Evolutionary conservation across 2,113 vertebrate genomes (phyloP).

Genomic region (Pachycephala philippinensis): DNA sequence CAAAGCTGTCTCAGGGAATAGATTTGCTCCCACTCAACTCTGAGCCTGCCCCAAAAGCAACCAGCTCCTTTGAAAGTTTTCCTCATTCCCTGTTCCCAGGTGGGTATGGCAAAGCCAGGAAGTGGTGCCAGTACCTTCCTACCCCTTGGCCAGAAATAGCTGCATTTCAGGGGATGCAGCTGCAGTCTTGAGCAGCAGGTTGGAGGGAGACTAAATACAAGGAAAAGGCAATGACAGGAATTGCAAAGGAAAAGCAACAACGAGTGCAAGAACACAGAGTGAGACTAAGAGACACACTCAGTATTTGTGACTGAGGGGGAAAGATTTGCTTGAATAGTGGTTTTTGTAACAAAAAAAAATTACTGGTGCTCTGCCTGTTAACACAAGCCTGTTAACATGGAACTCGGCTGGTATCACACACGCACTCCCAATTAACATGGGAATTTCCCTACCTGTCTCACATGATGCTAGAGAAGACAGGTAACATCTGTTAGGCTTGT

Average conservation of each 20-base stretch:
- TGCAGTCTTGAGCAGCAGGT: neutral
- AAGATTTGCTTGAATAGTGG: neutral
- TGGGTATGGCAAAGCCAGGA: neutral
- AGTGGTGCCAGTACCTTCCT: neutral
- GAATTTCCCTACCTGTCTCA: neutral
- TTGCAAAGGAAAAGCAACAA: neutral
- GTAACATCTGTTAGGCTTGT: neutral
- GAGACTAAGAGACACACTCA: neutral
- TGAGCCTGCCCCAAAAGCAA: neutral
- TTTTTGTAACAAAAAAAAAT: neutral
- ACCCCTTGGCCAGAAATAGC: neutral
- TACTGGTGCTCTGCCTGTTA: neutral
- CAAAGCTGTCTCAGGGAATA: neutral
- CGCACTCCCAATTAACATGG: fast-evolving
- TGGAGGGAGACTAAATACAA: neutral
- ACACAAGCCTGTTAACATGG: neutral
- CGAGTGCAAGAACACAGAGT: neutral
- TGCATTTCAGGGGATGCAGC: neutral
- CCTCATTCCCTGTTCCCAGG: neutral
- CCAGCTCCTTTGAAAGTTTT: neutral
- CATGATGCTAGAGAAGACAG: neutral
- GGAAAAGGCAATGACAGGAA: neutral
- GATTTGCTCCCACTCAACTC: neutral
- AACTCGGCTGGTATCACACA: fast-evolving
- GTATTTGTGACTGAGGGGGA: neutral